Evolutionary conservation across 2,888 invertebrate genomes (phyloP), one percentile per base, ranked within the genome.

Genomic region (Altica lythri): DNA sequence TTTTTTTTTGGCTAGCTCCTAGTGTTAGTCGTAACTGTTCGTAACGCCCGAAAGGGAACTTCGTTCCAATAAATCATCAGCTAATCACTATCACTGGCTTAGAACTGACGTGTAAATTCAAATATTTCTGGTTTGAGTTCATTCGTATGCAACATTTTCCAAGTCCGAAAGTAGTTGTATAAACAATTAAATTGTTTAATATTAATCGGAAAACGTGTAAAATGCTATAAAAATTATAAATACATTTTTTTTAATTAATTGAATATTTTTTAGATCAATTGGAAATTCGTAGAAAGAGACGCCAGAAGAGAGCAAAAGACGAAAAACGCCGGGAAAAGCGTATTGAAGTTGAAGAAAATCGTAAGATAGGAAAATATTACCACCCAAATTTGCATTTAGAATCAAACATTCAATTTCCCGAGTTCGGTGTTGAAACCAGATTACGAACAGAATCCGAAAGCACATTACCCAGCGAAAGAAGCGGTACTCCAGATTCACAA

Each of bases 311-410:
- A 16, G 86, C 85, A 32, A 83, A 87, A 6, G 90, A 92, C 10
- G 95, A 95, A 71, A 83, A 83, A 16, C 85, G 86, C 22, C 83
- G 90, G 2, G 92, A 93, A 70, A 86, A 86, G 59, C 84, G 86
- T n/a, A 87, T 88, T 57, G 85, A 82, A 48, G 84, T 83, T 59
- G 84, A 88, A 62, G 88, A 89, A 76, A 82, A 90, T 75, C 80
- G 84, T 69, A 77, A 81, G 72, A 81, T 90, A 84, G 86, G 91
- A 66, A 78, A 85, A 78, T 77, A 85, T 73, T 73, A 85, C 48
- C 70, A 81, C 65, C 72, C 82, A 30, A 78, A 82, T 18, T 79
- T 86, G 25, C 85, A 86, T 65, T 80, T 91, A 50, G 84, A 87
- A 67, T 85, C 75, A n/a, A 78, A 72, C 67, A 79, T 73, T 73